Conservation (phyloP, 2,888 invertebrate species). For the Cryptus viduatorius region DNA sequence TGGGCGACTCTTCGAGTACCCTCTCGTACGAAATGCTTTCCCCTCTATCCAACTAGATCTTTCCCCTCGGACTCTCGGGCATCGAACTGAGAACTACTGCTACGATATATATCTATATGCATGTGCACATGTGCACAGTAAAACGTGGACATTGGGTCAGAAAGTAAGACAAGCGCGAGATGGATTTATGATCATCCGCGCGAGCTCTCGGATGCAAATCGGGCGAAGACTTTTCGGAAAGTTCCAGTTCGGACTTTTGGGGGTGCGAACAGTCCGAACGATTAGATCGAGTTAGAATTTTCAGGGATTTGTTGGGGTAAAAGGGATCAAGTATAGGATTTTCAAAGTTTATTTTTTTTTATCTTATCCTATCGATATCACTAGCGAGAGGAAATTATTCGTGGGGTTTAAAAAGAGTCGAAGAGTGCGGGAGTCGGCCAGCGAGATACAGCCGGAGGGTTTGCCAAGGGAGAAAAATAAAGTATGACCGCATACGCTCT, state of each 20-base stretch:
- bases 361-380: slow-evolving; percentile 25
- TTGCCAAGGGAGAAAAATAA: slow-evolving; percentile 32
- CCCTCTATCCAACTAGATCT: slow-evolving; percentile 69
- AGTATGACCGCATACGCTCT: slow-evolving; percentile 41
- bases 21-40: slow-evolving; percentile 4
- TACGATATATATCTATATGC: slow-evolving; percentile 4
- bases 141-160: slow-evolving; percentile 72
- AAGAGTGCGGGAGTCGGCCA: neutral
- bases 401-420: neutral
- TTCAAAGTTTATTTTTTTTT: slow-evolving; percentile 37
- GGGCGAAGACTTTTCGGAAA: slow-evolving; percentile 13
- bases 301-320: slow-evolving; percentile 2
- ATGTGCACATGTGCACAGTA: slow-evolving; percentile 4
- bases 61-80: slow-evolving; percentile 59
- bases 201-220: slow-evolving; percentile 74
- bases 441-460: slow-evolving; percentile 8
- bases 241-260: neutral
- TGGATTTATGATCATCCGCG: slow-evolving; percentile 80
- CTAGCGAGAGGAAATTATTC: neutral
- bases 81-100: slow-evolving; percentile 24
- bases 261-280: slow-evolving; percentile 13
- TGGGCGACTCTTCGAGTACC: slow-evolving; percentile 62
- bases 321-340: slow-evolving; percentile 36
- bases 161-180: slow-evolving; percentile 71
- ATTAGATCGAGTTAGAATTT: slow-evolving; percentile 39